A percentile compares a stretch with the other conserved stretches of the same genome.
phyloP scores from a whole-genome alignment of 2,888 invertebrate species.

The Pimpla rufipes region DNA sequence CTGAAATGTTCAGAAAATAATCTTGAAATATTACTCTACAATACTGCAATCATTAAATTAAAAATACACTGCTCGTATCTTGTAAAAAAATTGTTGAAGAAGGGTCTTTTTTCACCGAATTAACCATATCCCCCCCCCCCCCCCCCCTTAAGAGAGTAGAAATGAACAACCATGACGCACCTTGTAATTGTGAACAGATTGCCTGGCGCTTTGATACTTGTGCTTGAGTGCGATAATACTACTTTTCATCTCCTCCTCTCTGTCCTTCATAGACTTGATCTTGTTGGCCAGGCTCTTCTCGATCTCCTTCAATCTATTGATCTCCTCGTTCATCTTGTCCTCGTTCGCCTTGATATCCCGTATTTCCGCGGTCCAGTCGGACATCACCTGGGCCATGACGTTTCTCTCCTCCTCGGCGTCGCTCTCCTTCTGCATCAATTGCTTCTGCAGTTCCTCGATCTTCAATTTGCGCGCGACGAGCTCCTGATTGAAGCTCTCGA shows the following conservation, averaged over 20 bases:
- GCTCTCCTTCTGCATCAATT: conserved; percentile 86
- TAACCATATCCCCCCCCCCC: too few relatives aligned
- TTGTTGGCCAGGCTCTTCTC: conserved; percentile 86
- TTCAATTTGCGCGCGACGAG: conserved; percentile 76
- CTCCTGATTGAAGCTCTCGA: conserved; percentile 77
- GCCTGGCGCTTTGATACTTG: conserved; percentile 89
- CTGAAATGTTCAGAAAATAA: too few relatives aligned
- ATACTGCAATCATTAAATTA: neutral
- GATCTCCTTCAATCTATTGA: conserved; percentile 85
- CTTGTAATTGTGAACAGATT: conserved; percentile 89
- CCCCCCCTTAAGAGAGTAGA: neutral
- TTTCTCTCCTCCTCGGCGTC: conserved; percentile 86
- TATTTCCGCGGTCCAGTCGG: conserved; percentile 80
- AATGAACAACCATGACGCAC: conserved; percentile 78
- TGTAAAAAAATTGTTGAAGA: too few relatives aligned
- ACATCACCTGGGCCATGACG: conserved; percentile 84
- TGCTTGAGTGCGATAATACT: conserved; percentile 83
- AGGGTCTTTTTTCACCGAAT: too few relatives aligned
- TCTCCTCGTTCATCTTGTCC: conserved; percentile 85
- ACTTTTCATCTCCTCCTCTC: conserved; percentile 75
- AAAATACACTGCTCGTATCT: too few relatives aligned
- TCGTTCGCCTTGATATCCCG: conserved; percentile 81
- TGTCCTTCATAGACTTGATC: conserved; percentile 84
- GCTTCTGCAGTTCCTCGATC: conserved; percentile 86
- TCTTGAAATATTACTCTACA: too few relatives aligned